A percentile compares a stretch with the other conserved stretches of the same genome.
Evolutionary conservation across 1,140 invertebrate genomes (phyloP).

Genomic region (Drosophila suzukii): DNA sequence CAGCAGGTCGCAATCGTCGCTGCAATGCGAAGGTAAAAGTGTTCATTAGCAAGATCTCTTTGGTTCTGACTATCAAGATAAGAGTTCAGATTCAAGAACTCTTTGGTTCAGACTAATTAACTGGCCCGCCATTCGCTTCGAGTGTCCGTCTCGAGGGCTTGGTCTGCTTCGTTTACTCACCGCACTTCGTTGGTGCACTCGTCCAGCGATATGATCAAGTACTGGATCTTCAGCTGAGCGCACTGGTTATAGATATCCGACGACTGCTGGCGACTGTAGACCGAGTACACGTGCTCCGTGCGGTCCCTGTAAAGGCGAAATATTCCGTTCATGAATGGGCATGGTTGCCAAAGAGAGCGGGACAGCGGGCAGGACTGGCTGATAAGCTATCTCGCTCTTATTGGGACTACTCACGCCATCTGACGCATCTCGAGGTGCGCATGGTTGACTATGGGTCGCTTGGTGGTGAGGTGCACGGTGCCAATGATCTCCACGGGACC

Average conservation of each 20-base stretch:
- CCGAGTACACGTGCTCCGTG: slow-evolving; percentile 79
- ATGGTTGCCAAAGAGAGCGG: neutral
- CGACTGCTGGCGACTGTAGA: slow-evolving; percentile 83
- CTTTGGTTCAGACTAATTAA: neutral
- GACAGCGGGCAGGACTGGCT: neutral
- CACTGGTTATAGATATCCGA: slow-evolving; percentile 82
- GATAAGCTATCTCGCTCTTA: slow-evolving; percentile 9
- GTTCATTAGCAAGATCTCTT: neutral
- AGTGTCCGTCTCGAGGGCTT: neutral
- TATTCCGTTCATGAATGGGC: neutral
- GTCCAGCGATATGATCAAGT: slow-evolving; percentile 77
- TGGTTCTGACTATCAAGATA: neutral
- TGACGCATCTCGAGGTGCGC: slow-evolving; percentile 80
- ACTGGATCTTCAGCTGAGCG: slow-evolving; percentile 82
- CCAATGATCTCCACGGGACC: slow-evolving; percentile 80
- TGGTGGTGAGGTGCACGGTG: slow-evolving; percentile 78
- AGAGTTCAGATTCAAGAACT: neutral
- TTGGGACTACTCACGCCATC: slow-evolving; percentile 69
- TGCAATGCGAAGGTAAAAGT: slow-evolving; percentile 17
- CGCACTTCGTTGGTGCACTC: slow-evolving; percentile 76
- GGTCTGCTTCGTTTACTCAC: slow-evolving; percentile 36
- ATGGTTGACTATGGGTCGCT: slow-evolving; percentile 81
- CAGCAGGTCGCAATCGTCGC: slow-evolving; percentile 77
- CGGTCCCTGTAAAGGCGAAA: slow-evolving; percentile 54
- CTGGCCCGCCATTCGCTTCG: neutral